These are phyloP conservation scores for Anomalospiza imberbis DNA, from an alignment of 2,797 vertebrate genomes.

Conservation along the genomic window DNA sequence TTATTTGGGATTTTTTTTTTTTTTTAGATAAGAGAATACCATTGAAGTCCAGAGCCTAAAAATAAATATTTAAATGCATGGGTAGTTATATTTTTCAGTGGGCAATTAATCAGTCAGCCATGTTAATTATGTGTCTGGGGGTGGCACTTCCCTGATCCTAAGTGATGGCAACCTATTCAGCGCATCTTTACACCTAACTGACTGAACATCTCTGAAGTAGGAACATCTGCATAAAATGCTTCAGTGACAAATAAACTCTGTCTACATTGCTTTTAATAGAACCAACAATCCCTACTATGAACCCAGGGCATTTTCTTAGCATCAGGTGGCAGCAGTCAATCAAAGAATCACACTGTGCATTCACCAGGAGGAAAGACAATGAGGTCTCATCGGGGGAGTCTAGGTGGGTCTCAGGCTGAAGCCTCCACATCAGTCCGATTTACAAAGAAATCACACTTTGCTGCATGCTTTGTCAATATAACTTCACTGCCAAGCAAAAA, in stretches of 20 bases:
- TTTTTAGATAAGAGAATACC: not conserved
- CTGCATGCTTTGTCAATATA: not conserved
- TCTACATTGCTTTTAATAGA: conserved; percentile 82
- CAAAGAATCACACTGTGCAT: conserved; percentile 67
- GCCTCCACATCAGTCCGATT: not conserved
- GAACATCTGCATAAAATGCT: conserved; percentile 80
- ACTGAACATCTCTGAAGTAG: conserved; percentile 74
- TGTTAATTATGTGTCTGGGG: conserved; percentile 42
- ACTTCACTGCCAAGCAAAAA: not conserved
- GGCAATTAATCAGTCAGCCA: conserved; percentile 59
- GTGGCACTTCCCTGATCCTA: conserved; percentile 59
- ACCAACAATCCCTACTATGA: conserved; percentile 77
- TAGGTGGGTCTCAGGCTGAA: conserved; percentile 41
- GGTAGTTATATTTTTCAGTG: conserved; percentile 51
- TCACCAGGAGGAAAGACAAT: conserved; percentile 75
- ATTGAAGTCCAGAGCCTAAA: not conserved
- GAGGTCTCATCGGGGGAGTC: conserved; percentile 15
- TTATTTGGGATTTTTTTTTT: not conserved
- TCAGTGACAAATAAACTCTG: conserved; percentile 79
- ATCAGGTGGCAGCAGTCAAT: conserved; percentile 85
- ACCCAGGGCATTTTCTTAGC: conserved; percentile 76
- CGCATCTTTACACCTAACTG: conserved; percentile 74
- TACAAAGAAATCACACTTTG: not conserved
- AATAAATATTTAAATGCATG: conserved; percentile 60
- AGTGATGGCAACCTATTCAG: conserved; percentile 56